A percentile compares a stretch with the other conserved stretches of the same genome.
Conservation (phyloP, 2,888 invertebrate genomes). For the Bombylius major region DNA sequence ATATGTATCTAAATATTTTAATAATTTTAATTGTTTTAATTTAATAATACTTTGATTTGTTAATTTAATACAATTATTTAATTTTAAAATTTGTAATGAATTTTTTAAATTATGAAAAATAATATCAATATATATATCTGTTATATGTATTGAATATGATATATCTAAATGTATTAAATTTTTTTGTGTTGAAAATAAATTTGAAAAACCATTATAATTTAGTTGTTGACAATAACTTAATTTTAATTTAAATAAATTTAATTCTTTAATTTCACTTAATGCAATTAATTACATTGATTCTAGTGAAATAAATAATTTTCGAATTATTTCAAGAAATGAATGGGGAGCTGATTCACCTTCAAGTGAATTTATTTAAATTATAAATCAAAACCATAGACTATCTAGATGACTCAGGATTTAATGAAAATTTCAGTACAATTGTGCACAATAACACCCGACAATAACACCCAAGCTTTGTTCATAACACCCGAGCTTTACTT, state of each 20-base stretch:
- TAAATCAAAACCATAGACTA: too few relatives aligned
- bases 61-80: constrained; percentile 51
- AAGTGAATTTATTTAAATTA: too few relatives aligned
- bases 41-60: constrained; percentile 47
- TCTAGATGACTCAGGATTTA: too few relatives aligned
- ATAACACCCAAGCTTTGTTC: too few relatives aligned
- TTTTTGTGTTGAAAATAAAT: neutral
- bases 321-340: too few relatives aligned
- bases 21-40: constrained; percentile 41
- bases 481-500: too few relatives aligned
- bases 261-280: constrained; percentile 41
- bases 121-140: constrained; percentile 47
- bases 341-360: too few relatives aligned
- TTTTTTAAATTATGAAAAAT: constrained; percentile 47
- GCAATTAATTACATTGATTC: too few relatives aligned
- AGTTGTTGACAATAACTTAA: constrained; percentile 28
- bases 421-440: too few relatives aligned
- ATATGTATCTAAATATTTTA: constrained; percentile 47
- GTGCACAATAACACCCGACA: too few relatives aligned
- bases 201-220: constrained; percentile 18
- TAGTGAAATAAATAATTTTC: too few relatives aligned
- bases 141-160: constrained; percentile 50
- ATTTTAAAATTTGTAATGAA: constrained; percentile 45
- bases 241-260: constrained; percentile 22
- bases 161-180: constrained; percentile 47